Conservation (phyloP, 2,888 invertebrate species). For the Lottia gigantea region DNA sequence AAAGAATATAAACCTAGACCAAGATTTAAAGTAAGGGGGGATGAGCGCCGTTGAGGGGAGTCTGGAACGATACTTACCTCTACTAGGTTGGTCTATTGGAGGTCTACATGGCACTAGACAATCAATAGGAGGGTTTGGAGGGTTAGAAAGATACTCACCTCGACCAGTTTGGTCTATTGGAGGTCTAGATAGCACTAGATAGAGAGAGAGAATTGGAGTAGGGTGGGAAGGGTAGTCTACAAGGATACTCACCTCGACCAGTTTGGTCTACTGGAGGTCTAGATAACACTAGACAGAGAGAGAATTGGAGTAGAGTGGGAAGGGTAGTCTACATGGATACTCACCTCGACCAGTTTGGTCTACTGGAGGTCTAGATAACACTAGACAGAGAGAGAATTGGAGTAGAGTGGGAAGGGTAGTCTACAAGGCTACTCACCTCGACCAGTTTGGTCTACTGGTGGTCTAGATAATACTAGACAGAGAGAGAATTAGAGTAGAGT, state of each 20-base stretch:
- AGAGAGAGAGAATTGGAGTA: too few species aligned
- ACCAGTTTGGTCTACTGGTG: too few species aligned
- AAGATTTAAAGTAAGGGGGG: slow-evolving; percentile 20
- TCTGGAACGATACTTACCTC: background rate
- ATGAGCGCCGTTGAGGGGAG: slow-evolving; percentile 11
- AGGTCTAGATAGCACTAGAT: slow-evolving; percentile 9
- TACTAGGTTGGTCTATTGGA: slow-evolving; percentile 11
- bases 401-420: too few species aligned
- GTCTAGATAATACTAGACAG: too few species aligned
- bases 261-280: slow-evolving; percentile 13
- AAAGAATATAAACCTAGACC: slow-evolving; percentile 20
- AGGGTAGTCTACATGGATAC: background rate
- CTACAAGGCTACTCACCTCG: too few species aligned
- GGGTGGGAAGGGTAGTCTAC: too few species aligned
- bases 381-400: too few species aligned
- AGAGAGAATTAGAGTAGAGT: too few species aligned
- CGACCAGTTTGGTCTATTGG: slow-evolving; percentile 14
- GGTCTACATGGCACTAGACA: background rate
- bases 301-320: too few species aligned
- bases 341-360: slow-evolving; percentile 9
- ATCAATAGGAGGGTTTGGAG: slow-evolving; percentile 3
- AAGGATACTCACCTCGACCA: background rate
- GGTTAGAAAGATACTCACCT: background rate
- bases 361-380: slow-evolving; percentile 5
- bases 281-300: slow-evolving; percentile 14